Percentiles rank a stretch among this genome's conserved stretches.
phyloP scores from a whole-genome alignment of 1,140 invertebrate species.

The Solen grandis region DNA sequence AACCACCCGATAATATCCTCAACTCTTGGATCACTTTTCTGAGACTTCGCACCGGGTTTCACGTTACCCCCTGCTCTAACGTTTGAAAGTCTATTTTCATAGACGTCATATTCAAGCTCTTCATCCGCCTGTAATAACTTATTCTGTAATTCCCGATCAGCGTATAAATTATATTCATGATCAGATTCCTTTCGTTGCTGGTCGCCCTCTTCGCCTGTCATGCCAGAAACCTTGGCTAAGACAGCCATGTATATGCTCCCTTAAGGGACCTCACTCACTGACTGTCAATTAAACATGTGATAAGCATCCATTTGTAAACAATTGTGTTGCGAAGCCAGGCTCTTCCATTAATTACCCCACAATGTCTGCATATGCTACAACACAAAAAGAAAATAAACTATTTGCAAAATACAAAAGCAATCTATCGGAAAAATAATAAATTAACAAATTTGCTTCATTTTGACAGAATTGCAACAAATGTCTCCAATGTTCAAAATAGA shows the following conservation, averaged over 20 bases:
- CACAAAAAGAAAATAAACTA: neutral
- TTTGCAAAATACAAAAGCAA: no score
- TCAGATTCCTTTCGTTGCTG: conserved; percentile 58
- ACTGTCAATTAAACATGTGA: neutral
- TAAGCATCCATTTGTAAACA: conserved; percentile 48
- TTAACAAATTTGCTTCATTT: no score
- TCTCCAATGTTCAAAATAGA: no score
- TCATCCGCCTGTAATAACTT: conserved; percentile 71
- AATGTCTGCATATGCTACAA: neutral
- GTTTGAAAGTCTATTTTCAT: conserved; percentile 47
- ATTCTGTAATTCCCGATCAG: conserved; percentile 70
- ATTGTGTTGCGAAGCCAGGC: conserved; percentile 47
- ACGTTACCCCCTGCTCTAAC: conserved; percentile 14
- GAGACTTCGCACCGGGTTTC: conserved; percentile 23
- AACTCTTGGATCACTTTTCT: conserved; percentile 11
- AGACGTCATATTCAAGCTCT: conserved; percentile 18
- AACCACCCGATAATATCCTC: conserved; percentile 70
- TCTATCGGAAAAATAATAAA: no score
- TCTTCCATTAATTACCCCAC: conserved; percentile 4
- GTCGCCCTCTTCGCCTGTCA: conserved; percentile 63
- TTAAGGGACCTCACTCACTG: no score
- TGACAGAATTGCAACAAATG: no score
- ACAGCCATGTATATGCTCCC: conserved; percentile 58
- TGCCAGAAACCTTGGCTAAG: conserved; percentile 38
- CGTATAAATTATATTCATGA: conserved; percentile 67